Conservation (phyloP, 2,797 vertebrate genomes). For the Lithobates pipiens region DNA sequence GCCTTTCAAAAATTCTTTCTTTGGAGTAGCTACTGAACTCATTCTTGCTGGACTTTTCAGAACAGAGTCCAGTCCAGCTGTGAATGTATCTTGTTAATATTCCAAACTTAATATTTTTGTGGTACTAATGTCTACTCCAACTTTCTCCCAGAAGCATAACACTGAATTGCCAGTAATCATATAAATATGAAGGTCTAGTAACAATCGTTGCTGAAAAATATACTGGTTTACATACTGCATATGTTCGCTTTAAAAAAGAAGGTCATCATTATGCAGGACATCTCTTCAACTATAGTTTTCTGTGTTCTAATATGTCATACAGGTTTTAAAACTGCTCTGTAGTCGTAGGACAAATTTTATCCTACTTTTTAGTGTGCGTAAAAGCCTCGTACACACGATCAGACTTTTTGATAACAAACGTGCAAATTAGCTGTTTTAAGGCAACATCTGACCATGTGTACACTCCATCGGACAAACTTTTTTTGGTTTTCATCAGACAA, state of each 20-base stretch:
- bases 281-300: background rate
- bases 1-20: conserved; percentile 71
- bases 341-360: background rate
- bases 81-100: background rate
- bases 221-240: no score
- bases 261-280: background rate
- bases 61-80: background rate
- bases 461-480: no score
- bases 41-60: conserved; percentile 49
- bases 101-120: background rate
- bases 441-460: no score
- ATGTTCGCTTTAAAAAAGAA: background rate
- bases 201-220: background rate
- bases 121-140: conserved; percentile 8
- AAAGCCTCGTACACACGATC: no score
- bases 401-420: no score
- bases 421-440: no score
- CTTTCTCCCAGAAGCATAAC: background rate
- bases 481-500: no score
- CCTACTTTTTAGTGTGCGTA: background rate
- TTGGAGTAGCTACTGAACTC: conserved; percentile 66
- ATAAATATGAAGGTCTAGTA: background rate
- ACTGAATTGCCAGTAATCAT: background rate
- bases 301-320: background rate
- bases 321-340: background rate